Base-by-base conservation (phyloP, 2,888 invertebrate genomes). In the Drosophila testacea region DNA sequence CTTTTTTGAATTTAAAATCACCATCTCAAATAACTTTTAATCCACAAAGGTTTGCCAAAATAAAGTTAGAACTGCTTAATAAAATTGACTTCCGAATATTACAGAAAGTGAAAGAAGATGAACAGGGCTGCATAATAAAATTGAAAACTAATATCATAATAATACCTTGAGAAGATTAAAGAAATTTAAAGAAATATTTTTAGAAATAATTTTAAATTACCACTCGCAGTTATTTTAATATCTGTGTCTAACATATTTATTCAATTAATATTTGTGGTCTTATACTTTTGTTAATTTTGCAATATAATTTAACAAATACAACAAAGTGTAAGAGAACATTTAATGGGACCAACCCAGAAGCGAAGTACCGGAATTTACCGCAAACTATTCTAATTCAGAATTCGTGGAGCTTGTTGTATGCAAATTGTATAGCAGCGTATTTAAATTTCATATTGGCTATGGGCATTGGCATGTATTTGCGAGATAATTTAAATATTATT, bases 401-500 rank as follows among this genome's bases (percentile, higher is more conserved):
- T 34, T 48, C 52, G 60, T 76, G 44, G 13, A 30, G 22, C 11
- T 44, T 38, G 27, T 28, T 38, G 36, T 16, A 57, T 57, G 65
- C 30, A 76, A 70, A 76, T 76, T 55, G 42, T 28, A 36, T 36
- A 4, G 57, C 22, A 44, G 61, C 28, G 38, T 7, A 74, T 61
- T 74, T 71, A 51, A 66, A 71, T 74, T 54, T 44, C 34, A 41
- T 27, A 52, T 56, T 64, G 39, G 66, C 77, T 56, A 16, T 11
- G 42, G 57, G 60, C 59, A n/a, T 36, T 39, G 56, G 32, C 61
- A 47, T 42, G n/a, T 27, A 44, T 54, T 28, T 56, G 44, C 34
- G 16, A 73, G 47, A 62, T 69, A 74, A 79, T 79, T 69, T 48
- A 74, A 74, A 78, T 76, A 74, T 76, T 74, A 76, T 79, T 69